phyloP scores from a whole-genome alignment of 2,113 vertebrate species.

The Poecilia latipinna region DNA sequence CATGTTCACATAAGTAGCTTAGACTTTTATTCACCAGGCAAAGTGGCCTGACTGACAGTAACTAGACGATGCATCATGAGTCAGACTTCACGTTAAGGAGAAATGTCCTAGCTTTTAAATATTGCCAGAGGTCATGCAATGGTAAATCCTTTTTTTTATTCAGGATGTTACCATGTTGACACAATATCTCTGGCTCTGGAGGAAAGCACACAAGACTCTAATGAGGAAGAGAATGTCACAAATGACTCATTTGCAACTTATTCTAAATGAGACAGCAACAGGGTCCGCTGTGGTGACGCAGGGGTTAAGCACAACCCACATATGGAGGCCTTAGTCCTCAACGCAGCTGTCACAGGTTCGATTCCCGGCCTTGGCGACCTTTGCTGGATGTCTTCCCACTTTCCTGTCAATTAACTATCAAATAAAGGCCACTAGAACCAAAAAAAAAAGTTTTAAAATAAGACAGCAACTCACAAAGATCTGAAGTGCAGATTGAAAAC shows the following conservation, averaged over 20 bases:
- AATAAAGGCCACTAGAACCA: too few species aligned
- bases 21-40: too few species aligned
- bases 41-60: neutral
- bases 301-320: too few species aligned
- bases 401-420: too few species aligned
- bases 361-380: too few species aligned
- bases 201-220: too few species aligned
- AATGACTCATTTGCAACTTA: neutral
- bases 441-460: neutral
- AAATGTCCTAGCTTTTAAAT: neutral
- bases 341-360: too few species aligned
- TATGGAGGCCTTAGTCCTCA: too few species aligned
- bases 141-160: neutral
- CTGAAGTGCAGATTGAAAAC: neutral
- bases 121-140: too few species aligned
- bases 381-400: too few species aligned
- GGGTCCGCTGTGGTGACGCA: too few species aligned
- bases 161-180: neutral
- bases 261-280: neutral
- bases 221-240: neutral
- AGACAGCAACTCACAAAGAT: neutral
- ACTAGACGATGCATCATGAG: neutral
- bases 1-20: neutral
- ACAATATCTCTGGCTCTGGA: neutral
- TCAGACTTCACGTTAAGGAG: neutral